Percentiles rank a stretch among this genome's conserved stretches.
These are phyloP conservation scores for Linepithema humile DNA, from an alignment of 1,140 invertebrate genomes.

Conservation along the genomic window DNA sequence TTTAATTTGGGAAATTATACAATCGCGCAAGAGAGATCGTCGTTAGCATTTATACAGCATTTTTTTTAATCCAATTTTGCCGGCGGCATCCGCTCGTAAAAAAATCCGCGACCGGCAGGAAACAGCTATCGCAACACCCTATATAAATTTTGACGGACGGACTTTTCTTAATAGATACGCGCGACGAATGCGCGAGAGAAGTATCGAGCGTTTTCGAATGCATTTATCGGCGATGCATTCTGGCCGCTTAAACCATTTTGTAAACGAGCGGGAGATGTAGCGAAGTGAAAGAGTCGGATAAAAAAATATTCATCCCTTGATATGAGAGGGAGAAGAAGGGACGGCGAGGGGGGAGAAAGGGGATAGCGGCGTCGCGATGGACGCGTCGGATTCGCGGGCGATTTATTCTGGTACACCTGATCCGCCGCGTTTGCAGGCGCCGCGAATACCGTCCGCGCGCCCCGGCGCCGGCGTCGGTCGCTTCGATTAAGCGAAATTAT, in stretches of 20 bases:
- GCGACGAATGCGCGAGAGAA: slow-evolving; percentile 39
- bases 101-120: slow-evolving; percentile 25
- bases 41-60: slow-evolving; percentile 38
- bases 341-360: not conserved
- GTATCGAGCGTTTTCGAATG: slow-evolving; percentile 39
- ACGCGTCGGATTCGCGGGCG: slow-evolving; percentile 60
- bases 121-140: slow-evolving; percentile 1
- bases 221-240: slow-evolving; percentile 32
- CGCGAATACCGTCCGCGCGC: slow-evolving; percentile 67
- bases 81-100: slow-evolving; percentile 4
- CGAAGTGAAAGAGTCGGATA: slow-evolving; percentile 37
- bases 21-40: not conserved
- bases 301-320: slow-evolving; percentile 53
- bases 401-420: slow-evolving; percentile 73
- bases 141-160: slow-evolving; percentile 41
- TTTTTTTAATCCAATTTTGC: slow-evolving; percentile 13
- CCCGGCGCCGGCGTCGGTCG: slow-evolving; percentile 71
- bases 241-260: slow-evolving; percentile 27
- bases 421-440: slow-evolving; percentile 61
- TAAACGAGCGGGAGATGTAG: not conserved
- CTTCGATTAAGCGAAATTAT: slow-evolving; percentile 79
- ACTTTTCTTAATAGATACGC: slow-evolving; percentile 51
- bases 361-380: slow-evolving; percentile 31
- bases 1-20: slow-evolving; percentile 19
- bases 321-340: not conserved